Percentiles rank a stretch among this genome's conserved stretches.
Conservation (phyloP, 2,888 invertebrate genomes). For the Calliphora vomitoria region DNA sequence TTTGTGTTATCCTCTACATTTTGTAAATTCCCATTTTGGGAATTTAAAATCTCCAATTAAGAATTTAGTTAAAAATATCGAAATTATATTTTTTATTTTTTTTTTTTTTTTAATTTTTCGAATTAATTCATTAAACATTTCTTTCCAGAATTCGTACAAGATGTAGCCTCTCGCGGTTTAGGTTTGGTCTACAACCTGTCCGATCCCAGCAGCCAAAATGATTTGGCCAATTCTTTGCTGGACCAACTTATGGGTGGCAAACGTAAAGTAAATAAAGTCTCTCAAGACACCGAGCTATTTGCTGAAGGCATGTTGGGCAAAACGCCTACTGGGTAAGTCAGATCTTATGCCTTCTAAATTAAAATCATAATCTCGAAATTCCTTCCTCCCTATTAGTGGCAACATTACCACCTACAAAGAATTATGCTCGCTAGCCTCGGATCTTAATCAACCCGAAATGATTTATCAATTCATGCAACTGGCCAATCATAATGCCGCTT, state of each 20-base stretch:
- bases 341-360: not conserved
- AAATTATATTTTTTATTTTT: no score
- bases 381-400: constrained; percentile 86
- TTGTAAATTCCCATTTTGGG: no score
- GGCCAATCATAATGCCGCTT: constrained; percentile 96
- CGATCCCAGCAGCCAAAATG: constrained; percentile 88
- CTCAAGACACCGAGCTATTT: constrained; percentile 93
- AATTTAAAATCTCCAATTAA: no score
- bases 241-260: constrained; percentile 93
- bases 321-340: constrained; percentile 91
- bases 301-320: constrained; percentile 94
- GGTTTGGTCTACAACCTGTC: constrained; percentile 94
- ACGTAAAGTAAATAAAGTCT: constrained; percentile 90
- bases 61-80: no score
- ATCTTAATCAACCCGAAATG: constrained; percentile 97
- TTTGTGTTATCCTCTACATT: no score
- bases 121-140: constrained; percentile 23
- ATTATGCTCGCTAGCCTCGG: constrained; percentile 95
- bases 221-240: constrained; percentile 91
- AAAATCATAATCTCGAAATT: constrained; percentile 8
- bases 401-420: constrained; percentile 97
- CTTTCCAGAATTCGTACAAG: constrained; percentile 93
- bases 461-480: constrained; percentile 98
- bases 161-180: constrained; percentile 95
- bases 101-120: no score